Conservation (phyloP, 2,797 vertebrate species). For the Masticophis lateralis region DNA sequence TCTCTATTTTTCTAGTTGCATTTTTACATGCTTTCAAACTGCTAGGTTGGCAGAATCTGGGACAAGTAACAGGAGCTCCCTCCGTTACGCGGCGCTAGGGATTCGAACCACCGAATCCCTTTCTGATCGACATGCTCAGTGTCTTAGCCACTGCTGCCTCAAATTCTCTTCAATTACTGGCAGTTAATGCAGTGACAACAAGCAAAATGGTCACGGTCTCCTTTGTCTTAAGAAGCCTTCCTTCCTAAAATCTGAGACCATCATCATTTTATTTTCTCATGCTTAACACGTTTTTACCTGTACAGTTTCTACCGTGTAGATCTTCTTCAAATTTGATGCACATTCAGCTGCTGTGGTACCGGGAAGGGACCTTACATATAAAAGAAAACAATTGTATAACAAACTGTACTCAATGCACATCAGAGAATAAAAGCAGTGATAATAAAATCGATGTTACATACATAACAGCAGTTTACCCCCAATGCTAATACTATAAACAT, state of each 20-base stretch:
- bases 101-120: too few relatives aligned
- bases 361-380: slow-evolving; percentile 82
- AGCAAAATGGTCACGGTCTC: background rate
- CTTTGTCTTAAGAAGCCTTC: background rate
- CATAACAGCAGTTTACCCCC: background rate
- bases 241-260: background rate
- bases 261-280: background rate
- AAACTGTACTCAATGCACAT: background rate
- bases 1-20: too few relatives aligned
- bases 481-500: background rate
- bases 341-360: slow-evolving; percentile 93
- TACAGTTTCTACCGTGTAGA: slow-evolving; percentile 91
- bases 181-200: background rate
- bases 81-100: too few relatives aligned
- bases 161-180: background rate
- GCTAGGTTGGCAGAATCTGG: too few relatives aligned
- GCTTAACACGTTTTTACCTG: slow-evolving; percentile 76
- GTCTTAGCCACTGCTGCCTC: background rate
- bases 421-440: background rate
- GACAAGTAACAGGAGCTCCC: too few relatives aligned
- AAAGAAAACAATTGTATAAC: background rate
- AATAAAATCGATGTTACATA: background rate
- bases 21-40: too few relatives aligned
- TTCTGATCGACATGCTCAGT: too few relatives aligned
- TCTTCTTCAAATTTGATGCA: slow-evolving; percentile 93